Percentiles rank a stretch among this genome's conserved stretches.
Evolutionary conservation across 1,140 invertebrate species (phyloP).

Genomic region (Neodiprion lecontei): DNA sequence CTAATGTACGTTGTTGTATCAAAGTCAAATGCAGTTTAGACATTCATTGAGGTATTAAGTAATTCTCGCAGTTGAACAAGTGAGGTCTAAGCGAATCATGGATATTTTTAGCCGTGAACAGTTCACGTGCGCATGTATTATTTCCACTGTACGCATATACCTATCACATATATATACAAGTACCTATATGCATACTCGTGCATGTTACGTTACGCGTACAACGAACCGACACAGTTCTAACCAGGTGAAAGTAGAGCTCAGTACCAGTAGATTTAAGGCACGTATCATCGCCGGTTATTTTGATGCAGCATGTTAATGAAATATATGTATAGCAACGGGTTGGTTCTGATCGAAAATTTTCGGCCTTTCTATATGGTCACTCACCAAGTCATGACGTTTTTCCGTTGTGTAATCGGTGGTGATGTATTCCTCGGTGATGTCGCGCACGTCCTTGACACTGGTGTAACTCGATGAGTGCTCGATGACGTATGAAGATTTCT

Average conservation of each 20-base stretch:
- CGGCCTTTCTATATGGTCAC: constrained; percentile 14
- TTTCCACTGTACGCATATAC: not conserved
- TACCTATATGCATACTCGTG: not conserved
- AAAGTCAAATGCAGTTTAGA: not conserved
- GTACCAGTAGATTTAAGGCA: not conserved
- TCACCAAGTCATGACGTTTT: constrained; percentile 44
- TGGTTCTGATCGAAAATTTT: not conserved
- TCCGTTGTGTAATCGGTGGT: constrained; percentile 41
- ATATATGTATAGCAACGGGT: not conserved
- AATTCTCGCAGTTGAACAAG: not conserved
- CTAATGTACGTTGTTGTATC: not conserved
- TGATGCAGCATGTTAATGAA: not conserved
- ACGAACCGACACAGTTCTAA: not conserved
- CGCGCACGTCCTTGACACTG: constrained; percentile 41
- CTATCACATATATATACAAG: not conserved
- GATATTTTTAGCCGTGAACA: not conserved
- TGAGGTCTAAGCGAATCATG: not conserved
- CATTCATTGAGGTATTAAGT: not conserved
- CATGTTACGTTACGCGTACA: not conserved
- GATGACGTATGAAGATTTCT: constrained; percentile 40
- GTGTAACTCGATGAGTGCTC: constrained; percentile 49
- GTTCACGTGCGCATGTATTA: not conserved
- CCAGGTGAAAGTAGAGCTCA: not conserved
- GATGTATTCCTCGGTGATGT: constrained; percentile 41
- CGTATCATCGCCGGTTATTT: not conserved